phyloP scores from a whole-genome alignment of 1,140 invertebrate genomes.

The Meloidogyne hapla region DNA sequence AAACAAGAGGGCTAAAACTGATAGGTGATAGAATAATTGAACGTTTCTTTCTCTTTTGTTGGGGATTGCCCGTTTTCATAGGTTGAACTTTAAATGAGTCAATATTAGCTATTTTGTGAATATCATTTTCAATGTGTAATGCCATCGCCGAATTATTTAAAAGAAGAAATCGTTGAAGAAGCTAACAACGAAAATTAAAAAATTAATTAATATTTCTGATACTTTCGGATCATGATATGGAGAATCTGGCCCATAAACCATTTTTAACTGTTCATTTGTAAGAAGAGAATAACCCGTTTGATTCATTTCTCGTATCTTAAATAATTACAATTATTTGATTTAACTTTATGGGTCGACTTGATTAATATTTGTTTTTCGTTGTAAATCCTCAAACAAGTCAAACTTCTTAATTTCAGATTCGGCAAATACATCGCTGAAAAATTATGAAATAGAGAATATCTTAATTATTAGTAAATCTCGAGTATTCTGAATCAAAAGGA shows the following conservation, averaged over 20 bases:
- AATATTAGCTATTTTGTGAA: constrained; percentile 40
- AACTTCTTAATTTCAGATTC: constrained; percentile 16
- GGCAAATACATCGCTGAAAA: constrained; percentile 24
- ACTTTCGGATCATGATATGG: constrained; percentile 31
- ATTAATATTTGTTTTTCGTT: constrained; percentile 8
- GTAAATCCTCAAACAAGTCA: constrained; percentile 27
- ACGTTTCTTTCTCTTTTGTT: not conserved
- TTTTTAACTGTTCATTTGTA: constrained; percentile 31
- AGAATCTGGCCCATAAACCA: constrained; percentile 39
- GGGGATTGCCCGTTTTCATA: constrained; percentile 25
- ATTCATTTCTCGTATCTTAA: constrained; percentile 40
- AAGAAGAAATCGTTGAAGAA: constrained; percentile 19
- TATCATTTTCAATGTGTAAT: constrained; percentile 36
- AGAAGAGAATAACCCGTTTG: constrained; percentile 38
- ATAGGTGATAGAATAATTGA: constrained; percentile 54
- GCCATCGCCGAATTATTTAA: constrained; percentile 32
- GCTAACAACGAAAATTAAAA: not conserved
- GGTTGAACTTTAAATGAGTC: constrained; percentile 35
- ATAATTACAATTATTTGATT: no score
- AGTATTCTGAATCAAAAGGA: no score
- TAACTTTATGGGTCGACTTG: constrained; percentile 11
- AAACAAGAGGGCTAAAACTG: constrained; percentile 37
- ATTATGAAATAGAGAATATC: not conserved
- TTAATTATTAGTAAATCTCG: no score
- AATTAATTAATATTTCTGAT: not conserved